Evolutionary conservation across 1,140 invertebrate genomes (phyloP).

Genomic region (Megalopta genalis): DNA sequence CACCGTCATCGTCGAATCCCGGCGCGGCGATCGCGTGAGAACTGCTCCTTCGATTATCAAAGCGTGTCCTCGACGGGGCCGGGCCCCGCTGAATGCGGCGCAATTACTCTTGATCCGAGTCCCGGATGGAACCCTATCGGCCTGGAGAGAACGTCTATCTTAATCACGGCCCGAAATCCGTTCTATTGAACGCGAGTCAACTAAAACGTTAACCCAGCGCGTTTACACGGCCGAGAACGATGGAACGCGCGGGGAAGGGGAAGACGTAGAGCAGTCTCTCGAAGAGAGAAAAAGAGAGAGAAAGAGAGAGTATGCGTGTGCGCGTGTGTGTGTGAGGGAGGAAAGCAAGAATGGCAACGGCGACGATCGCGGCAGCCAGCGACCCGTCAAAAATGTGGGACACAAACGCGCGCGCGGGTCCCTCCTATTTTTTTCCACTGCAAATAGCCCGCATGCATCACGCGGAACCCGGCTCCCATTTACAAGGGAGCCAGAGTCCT

Average conservation of each 20-base stretch:
- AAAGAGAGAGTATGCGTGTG: no score
- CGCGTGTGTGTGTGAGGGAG: no score
- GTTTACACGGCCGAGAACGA: not conserved
- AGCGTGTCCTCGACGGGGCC: not conserved
- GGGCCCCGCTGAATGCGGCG: not conserved
- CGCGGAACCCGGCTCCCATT: conserved; percentile 48
- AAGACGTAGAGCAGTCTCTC: not conserved
- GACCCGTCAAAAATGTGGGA: conserved; percentile 66
- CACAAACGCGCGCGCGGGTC: conserved; percentile 54
- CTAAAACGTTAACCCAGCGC: not conserved
- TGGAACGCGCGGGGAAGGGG: conserved; percentile 10
- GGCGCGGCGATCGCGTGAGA: not conserved
- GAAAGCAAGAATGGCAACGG: not conserved
- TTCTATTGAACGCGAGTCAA: conserved; percentile 33
- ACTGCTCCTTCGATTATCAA: not conserved
- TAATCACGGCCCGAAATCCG: conserved; percentile 15
- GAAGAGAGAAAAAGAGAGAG: not conserved
- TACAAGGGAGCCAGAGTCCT: conserved; percentile 60
- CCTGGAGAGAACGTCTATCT: conserved; percentile 1
- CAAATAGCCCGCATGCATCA: conserved; percentile 68
- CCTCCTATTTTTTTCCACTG: conserved; percentile 48
- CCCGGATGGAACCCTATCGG: not conserved
- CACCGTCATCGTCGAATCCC: no score
- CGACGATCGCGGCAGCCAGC: conserved; percentile 53
- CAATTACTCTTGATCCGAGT: not conserved